Conservation (phyloP, 2,888 invertebrate genomes). For the Teleiodes luculella region DNA sequence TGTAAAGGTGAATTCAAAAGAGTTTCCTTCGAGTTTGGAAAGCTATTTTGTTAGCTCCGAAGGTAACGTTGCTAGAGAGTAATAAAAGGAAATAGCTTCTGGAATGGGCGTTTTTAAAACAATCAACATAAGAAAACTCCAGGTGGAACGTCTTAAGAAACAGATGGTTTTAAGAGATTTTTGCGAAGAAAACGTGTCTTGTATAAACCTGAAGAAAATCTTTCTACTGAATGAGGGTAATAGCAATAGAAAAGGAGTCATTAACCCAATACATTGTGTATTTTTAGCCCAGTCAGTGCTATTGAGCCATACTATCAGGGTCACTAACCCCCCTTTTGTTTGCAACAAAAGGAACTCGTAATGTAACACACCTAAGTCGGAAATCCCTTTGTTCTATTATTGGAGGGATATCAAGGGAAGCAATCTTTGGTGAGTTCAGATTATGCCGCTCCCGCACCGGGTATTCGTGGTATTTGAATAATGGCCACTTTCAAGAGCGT, state of each 20-base stretch:
- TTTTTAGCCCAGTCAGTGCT: constrained; percentile 55
- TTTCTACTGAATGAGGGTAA: constrained; percentile 20
- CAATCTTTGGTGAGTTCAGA: constrained; percentile 10
- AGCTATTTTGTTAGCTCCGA: constrained; percentile 42
- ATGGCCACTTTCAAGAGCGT: constrained; percentile 5
- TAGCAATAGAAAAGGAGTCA: constrained; percentile 51
- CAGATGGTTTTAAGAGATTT: not conserved
- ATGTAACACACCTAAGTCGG: constrained; percentile 21
- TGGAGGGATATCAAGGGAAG: constrained; percentile 11
- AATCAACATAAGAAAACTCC: constrained; percentile 25
- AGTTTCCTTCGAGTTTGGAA: constrained; percentile 60
- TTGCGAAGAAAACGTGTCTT: not conserved
- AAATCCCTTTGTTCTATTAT: constrained; percentile 23
- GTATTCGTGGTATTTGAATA: constrained; percentile 11
- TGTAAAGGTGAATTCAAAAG: constrained; percentile 67
- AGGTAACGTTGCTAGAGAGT: constrained; percentile 41
- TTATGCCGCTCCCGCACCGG: not conserved
- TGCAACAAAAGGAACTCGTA: constrained; percentile 19
- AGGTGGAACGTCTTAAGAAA: constrained; percentile 24
- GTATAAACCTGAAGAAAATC: not conserved
- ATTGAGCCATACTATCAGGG: constrained; percentile 31
- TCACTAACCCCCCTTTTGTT: constrained; percentile 26
- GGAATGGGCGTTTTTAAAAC: constrained; percentile 51
- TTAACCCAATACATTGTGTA: constrained; percentile 63
- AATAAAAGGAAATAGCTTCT: constrained; percentile 54